Conservation (phyloP, 2,113 vertebrate genomes). For the Empidonax traillii region DNA sequence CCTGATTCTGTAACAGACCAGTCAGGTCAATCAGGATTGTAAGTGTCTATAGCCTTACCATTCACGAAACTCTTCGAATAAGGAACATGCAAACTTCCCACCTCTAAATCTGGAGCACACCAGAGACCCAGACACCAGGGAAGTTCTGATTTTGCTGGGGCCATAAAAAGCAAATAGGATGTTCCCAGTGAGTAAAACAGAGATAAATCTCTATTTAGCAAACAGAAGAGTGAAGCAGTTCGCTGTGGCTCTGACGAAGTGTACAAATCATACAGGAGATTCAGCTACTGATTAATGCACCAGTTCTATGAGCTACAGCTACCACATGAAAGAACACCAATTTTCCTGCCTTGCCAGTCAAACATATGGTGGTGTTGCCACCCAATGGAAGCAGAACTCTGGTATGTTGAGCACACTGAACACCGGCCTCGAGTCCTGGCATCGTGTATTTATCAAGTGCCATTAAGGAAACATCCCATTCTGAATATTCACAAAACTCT, state of each 20-base stretch:
- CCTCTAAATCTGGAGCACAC: not conserved
- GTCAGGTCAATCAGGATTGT: not conserved
- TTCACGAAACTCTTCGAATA: not conserved
- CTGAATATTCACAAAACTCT: rapidly evolving
- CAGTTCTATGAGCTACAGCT: not conserved
- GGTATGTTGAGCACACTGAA: not conserved
- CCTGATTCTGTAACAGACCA: not conserved
- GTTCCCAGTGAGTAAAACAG: not conserved
- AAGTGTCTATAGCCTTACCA: not conserved
- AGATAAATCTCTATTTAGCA: not conserved
- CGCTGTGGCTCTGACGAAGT: not conserved
- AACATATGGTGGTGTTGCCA: not conserved
- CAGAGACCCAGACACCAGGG: not conserved
- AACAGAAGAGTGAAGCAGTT: not conserved
- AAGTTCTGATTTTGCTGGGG: not conserved
- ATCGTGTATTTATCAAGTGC: not conserved
- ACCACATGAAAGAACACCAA: not conserved
- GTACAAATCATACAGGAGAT: rapidly evolving
- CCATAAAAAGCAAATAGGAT: not conserved
- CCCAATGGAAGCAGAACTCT: rapidly evolving
- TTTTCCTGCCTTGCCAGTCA: not conserved
- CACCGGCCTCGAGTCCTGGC: not conserved
- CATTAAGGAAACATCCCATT: not conserved
- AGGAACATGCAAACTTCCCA: rapidly evolving
- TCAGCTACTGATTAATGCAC: not conserved